Percentiles rank a stretch among this genome's conserved stretches.
phyloP scores from a whole-genome alignment of 2,113 vertebrate genomes.

The Siphamia tubifer region DNA sequence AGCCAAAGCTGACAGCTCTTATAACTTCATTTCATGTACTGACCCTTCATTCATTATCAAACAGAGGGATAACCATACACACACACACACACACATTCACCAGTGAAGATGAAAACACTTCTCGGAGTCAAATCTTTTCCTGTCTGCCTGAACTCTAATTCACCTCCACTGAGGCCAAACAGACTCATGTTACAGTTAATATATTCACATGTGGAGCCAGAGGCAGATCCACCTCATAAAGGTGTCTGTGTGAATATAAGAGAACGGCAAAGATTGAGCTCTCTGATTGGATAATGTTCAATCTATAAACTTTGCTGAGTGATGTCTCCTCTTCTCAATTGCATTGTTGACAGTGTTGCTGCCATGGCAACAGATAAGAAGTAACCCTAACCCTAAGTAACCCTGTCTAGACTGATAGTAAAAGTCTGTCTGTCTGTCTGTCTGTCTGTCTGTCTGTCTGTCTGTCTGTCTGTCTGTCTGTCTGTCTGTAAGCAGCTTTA shows the following conservation, averaged over 20 bases:
- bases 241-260: not conserved
- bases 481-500: too few relatives aligned
- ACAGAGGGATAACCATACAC: conserved; percentile 4
- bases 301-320: not conserved
- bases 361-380: conserved; percentile 1
- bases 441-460: too few relatives aligned
- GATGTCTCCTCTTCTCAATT: not conserved
- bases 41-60: conserved; percentile 32
- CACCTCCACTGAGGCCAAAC: conserved; percentile 25
- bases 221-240: not conserved
- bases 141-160: conserved; percentile 47
- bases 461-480: too few relatives aligned
- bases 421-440: too few relatives aligned
- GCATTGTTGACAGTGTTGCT: not conserved
- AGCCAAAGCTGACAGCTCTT: conserved; percentile 67
- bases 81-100: not conserved
- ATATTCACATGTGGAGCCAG: not conserved
- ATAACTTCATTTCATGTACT: conserved; percentile 61
- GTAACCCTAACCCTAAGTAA: not conserved
- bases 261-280: too few relatives aligned
- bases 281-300: not conserved
- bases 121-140: not conserved
- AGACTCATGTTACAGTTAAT: not conserved
- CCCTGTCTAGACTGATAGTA: too few relatives aligned
- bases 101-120: conserved; percentile 15